Conservation (phyloP, 1,140 invertebrate species). For the Leptinotarsa texana region DNA sequence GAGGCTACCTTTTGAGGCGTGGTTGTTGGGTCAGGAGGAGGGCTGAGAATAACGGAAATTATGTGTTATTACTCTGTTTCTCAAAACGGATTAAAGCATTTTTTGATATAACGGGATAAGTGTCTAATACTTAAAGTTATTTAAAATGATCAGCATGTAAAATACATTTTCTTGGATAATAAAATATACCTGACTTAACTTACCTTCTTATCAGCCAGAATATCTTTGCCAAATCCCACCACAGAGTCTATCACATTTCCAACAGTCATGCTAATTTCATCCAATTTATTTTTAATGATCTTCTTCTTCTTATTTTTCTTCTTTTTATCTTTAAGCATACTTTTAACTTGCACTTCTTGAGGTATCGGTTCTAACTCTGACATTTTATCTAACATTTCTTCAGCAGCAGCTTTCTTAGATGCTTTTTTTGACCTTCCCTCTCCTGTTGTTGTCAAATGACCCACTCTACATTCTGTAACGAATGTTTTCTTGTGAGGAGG, state of each 20-base stretch:
- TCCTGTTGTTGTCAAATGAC: conserved; percentile 37
- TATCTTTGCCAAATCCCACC: conserved; percentile 30
- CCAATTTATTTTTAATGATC: conserved; percentile 39
- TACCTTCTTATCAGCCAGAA: conserved; percentile 17
- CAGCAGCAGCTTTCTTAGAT: conserved; percentile 43
- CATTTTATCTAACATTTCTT: conserved; percentile 42
- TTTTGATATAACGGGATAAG: too few relatives aligned
- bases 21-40: too few relatives aligned
- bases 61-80: too few relatives aligned
- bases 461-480: conserved; percentile 40
- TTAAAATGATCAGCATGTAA: conserved; percentile 1
- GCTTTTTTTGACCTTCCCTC: conserved; percentile 48
- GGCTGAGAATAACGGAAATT: too few relatives aligned
- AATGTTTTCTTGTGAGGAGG: conserved; percentile 45
- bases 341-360: conserved; percentile 30
- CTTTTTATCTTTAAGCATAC: conserved; percentile 20
- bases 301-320: conserved; percentile 43
- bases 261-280: conserved; percentile 38
- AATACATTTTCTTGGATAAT: background rate
- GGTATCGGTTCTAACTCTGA: conserved; percentile 31
- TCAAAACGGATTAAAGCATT: too few relatives aligned
- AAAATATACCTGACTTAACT: background rate
- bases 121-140: too few relatives aligned
- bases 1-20: too few relatives aligned
- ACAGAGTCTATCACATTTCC: conserved; percentile 35